Conservation (phyloP, 2,888 invertebrate species). For the Caenorhabditis macrosperma region DNA sequence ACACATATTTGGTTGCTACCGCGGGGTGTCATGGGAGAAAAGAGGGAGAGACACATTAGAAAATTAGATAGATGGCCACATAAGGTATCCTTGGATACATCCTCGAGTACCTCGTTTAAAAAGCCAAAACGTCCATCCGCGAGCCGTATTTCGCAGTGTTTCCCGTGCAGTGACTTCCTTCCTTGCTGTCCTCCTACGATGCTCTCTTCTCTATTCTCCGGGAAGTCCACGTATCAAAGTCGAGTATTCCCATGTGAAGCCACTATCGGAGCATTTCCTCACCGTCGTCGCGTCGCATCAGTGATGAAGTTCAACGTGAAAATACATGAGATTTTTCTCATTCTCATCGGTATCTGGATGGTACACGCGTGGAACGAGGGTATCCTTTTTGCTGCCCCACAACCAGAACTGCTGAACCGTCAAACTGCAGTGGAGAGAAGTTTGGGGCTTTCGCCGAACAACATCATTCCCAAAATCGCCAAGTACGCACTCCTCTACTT, state of each 20-base stretch:
- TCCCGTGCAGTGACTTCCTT: neutral
- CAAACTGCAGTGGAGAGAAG: neutral
- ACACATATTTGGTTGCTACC: neutral
- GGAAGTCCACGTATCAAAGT: neutral
- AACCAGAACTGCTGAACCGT: neutral
- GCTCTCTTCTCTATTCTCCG: neutral
- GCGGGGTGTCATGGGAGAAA: neutral
- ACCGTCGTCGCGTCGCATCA: neutral
- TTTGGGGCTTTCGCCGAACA: neutral
- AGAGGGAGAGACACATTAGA: neutral
- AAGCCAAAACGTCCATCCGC: neutral
- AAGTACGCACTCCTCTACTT: slow-evolving; percentile 1
- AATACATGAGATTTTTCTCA: slow-evolving; percentile 7
- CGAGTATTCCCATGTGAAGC: neutral
- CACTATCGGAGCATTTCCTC: neutral
- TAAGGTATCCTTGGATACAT: slow-evolving; percentile 13
- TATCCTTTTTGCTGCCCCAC: neutral
- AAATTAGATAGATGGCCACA: neutral
- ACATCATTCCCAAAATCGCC: neutral
- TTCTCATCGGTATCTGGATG: slow-evolving; percentile 2
- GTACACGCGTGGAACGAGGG: slow-evolving; percentile 7
- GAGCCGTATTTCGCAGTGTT: neutral
- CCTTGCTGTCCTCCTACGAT: neutral
- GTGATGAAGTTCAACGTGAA: neutral
- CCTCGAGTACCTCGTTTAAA: neutral